A percentile compares a stretch with the other conserved stretches of the same genome.
Conservation (phyloP, 2,113 vertebrate genomes). For the Pogona vitticeps region DNA sequence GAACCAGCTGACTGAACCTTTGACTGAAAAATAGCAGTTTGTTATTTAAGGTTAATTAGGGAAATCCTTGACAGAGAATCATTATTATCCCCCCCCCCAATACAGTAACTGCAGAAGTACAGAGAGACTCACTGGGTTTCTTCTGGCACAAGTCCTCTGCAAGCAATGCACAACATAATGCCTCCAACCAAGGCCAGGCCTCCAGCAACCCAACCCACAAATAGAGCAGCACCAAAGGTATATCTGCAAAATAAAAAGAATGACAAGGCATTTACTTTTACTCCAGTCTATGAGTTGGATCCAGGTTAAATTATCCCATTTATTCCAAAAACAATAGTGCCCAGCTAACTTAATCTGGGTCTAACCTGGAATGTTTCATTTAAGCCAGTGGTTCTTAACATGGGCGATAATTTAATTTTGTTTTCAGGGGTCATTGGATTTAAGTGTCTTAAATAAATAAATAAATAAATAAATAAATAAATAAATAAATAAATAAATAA, state of each 20-base stretch:
- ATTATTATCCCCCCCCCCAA: no score
- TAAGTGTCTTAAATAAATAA: no score
- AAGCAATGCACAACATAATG: constrained; percentile 89
- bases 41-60: not conserved
- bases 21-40: not conserved
- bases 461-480: no score
- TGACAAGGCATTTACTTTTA: not conserved
- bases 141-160: constrained; percentile 82
- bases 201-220: constrained; percentile 90
- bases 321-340: not conserved
- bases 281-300: not conserved
- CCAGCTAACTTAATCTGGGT: no score
- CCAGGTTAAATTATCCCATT: not conserved
- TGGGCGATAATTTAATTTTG: no score
- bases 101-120: not conserved
- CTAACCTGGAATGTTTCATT: no score
- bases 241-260: constrained; percentile 76
- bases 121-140: constrained; percentile 76
- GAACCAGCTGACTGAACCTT: not conserved
- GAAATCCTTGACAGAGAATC: not conserved
- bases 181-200: constrained; percentile 85
- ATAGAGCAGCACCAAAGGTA: constrained; percentile 89
- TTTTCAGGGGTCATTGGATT: no score
- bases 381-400: no score
- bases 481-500: no score